These are phyloP conservation scores for Chalcosyrphus nemorum DNA, from an alignment of 2,888 invertebrate genomes.

Conservation along the genomic window DNA sequence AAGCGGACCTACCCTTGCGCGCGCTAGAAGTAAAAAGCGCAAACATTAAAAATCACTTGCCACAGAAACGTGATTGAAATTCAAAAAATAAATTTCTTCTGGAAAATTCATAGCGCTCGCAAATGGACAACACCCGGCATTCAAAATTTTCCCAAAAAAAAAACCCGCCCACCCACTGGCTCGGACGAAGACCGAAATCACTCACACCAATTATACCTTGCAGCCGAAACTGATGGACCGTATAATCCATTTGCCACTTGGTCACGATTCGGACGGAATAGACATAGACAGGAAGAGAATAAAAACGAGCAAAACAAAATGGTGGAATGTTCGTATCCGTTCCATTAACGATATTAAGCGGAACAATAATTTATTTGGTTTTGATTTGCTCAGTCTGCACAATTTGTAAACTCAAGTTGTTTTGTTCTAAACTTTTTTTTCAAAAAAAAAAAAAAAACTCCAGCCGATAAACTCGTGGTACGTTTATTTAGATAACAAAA, in stretches of 20 bases:
- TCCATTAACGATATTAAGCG: conserved; percentile 50
- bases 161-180: not conserved
- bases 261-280: conserved; percentile 65
- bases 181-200: conserved; percentile 46
- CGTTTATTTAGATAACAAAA: not conserved
- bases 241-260: conserved; percentile 71
- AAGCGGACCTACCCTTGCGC: no score
- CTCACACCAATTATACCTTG: conserved; percentile 64
- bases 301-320: conserved; percentile 35
- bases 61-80: conserved; percentile 72
- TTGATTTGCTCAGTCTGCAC: conserved; percentile 44
- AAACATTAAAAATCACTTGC: conserved; percentile 73
- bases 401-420: not conserved
- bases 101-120: conserved; percentile 71
- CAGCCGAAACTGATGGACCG: conserved; percentile 69
- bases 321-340: conserved; percentile 28
- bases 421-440: not conserved
- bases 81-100: conserved; percentile 70
- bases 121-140: conserved; percentile 68
- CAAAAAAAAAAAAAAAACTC: no score
- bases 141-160: conserved; percentile 53
- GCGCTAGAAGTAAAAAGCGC: conserved; percentile 54
- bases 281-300: conserved; percentile 39
- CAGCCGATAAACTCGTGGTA: no score
- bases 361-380: conserved; percentile 52